These are phyloP conservation scores for Mus minutoides DNA, from an alignment of 2,797 vertebrate species.

Conservation along the genomic window DNA sequence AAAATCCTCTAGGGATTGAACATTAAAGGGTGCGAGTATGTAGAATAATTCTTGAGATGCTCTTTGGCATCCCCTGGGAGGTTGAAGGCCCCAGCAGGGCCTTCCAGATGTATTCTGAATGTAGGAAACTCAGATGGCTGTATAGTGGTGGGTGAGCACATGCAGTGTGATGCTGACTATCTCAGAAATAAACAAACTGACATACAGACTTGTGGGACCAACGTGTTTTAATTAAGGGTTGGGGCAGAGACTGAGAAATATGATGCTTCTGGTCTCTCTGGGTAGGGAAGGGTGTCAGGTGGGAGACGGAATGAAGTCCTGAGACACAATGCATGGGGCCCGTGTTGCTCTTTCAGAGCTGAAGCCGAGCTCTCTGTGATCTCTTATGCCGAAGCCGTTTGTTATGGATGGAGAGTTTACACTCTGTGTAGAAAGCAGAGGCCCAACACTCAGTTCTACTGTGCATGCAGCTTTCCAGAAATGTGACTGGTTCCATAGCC, in stretches of 20 bases:
- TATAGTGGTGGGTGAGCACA: neutral
- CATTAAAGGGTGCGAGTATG: neutral
- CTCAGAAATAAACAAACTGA: neutral
- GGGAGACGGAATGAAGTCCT: no score
- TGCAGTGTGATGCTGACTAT: neutral
- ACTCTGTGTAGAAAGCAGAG: neutral
- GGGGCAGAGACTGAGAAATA: neutral
- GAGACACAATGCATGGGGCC: rapidly evolving
- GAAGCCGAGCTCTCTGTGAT: neutral
- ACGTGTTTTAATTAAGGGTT: neutral
- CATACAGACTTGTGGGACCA: neutral
- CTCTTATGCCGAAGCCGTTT: neutral
- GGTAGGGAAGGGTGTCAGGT: neutral
- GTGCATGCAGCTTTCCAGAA: neutral
- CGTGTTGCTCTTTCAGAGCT: rapidly evolving
- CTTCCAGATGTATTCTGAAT: neutral
- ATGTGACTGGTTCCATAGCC: neutral
- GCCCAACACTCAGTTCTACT: neutral
- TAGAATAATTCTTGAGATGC: neutral
- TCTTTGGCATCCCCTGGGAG: neutral
- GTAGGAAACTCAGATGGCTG: neutral
- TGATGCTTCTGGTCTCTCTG: rapidly evolving
- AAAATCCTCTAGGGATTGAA: neutral
- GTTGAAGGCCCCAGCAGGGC: neutral
- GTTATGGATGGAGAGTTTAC: neutral